Percentiles rank a stretch among this genome's conserved stretches.
These are phyloP conservation scores for Drosophila funebris DNA, from an alignment of 1,140 invertebrate genomes.

Conservation along the genomic window DNA sequence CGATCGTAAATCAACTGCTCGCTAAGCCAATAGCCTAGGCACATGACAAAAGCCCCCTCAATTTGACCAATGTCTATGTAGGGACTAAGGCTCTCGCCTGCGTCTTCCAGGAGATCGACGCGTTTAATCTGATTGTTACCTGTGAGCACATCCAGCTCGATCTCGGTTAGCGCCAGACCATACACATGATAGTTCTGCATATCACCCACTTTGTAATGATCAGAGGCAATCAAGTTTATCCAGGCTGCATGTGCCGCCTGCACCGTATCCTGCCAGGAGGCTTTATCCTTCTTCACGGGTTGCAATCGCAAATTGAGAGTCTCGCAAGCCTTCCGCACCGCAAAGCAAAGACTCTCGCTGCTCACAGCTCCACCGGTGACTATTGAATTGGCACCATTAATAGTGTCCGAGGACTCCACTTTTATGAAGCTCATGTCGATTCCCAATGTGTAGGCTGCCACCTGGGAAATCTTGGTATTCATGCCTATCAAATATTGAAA, in stretches of 20 bases:
- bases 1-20: constrained; percentile 89
- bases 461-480: constrained; percentile 89
- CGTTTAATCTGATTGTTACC: constrained; percentile 88
- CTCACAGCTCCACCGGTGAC: constrained; percentile 89
- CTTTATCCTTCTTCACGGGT: constrained; percentile 85
- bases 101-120: constrained; percentile 91
- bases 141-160: constrained; percentile 91
- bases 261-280: constrained; percentile 87
- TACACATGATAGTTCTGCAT: constrained; percentile 87
- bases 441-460: constrained; percentile 89
- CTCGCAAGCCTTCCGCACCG: constrained; percentile 88
- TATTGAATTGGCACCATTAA: constrained; percentile 87
- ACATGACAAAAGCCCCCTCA: constrained; percentile 95
- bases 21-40: constrained; percentile 91
- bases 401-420: constrained; percentile 88
- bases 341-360: constrained; percentile 84
- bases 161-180: constrained; percentile 87
- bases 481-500: constrained; percentile 82
- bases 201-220: constrained; percentile 85
- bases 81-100: constrained; percentile 90
- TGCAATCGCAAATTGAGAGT: constrained; percentile 86
- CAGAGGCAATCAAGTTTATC: constrained; percentile 87
- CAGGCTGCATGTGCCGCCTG: constrained; percentile 84
- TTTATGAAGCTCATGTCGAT: constrained; percentile 88
- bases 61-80: constrained; percentile 93